Conservation (phyloP, 2,888 invertebrate species). For the Scaptomyza tumidula region DNA sequence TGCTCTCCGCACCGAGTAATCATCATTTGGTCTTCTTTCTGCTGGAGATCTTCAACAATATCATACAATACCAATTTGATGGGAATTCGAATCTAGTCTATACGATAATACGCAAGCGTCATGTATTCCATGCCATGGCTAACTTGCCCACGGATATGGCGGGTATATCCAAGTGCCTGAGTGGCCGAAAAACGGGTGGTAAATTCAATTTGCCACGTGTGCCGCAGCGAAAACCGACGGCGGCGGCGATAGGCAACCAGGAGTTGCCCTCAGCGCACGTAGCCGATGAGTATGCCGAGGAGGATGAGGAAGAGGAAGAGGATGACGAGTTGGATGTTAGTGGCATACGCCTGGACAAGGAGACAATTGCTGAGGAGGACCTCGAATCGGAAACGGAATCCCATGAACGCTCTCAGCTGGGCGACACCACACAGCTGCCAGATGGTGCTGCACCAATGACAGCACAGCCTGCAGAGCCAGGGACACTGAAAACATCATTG, state of each 20-base stretch:
- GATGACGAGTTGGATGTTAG: slow-evolving; percentile 82
- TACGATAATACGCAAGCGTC: slow-evolving; percentile 99
- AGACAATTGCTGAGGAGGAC: slow-evolving; percentile 80
- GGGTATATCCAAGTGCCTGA: slow-evolving; percentile 88
- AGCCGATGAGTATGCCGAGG: slow-evolving; percentile 69
- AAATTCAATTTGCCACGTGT: slow-evolving; percentile 83
- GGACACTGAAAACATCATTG: slow-evolving; percentile 94
- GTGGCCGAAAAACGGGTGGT: slow-evolving; percentile 84
- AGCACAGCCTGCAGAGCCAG: slow-evolving; percentile 94
- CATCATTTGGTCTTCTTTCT: slow-evolving; percentile 99
- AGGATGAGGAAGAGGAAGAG: slow-evolving; percentile 75
- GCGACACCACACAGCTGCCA: slow-evolving; percentile 86
- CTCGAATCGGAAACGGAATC: slow-evolving; percentile 78
- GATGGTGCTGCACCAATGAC: slow-evolving; percentile 88
- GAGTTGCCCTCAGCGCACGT: slow-evolving; percentile 66
- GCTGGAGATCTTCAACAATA: slow-evolving; percentile 99
- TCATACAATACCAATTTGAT: slow-evolving; percentile 99
- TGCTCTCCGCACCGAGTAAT: slow-evolving; percentile 97
- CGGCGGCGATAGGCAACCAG: slow-evolving; percentile 56
- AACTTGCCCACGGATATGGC: slow-evolving; percentile 97
- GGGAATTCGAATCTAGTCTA: slow-evolving; percentile 99
- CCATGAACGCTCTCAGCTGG: slow-evolving; percentile 64
- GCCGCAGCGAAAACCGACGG: slow-evolving; percentile 82
- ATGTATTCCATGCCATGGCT: slow-evolving; percentile 98
- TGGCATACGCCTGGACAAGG: slow-evolving; percentile 76